Percentiles rank a stretch among this genome's conserved stretches.
Conservation (phyloP, 2,797 vertebrate genomes). For the Muscicapa striata region DNA sequence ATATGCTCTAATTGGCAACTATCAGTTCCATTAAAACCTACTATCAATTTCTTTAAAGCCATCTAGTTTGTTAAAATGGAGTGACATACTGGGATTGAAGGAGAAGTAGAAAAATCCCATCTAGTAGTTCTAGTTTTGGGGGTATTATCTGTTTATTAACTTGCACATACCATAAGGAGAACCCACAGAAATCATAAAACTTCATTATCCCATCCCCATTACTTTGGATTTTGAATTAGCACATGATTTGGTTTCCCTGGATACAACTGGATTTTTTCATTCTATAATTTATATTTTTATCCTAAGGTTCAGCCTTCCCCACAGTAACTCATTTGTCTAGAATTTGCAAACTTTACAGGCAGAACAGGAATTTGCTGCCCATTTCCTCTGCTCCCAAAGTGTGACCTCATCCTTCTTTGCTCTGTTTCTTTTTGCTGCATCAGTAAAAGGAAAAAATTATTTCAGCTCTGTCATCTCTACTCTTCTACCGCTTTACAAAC, state of each 20-base stretch:
- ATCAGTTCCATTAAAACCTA: neutral
- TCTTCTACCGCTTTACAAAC: neutral
- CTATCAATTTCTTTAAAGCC: neutral
- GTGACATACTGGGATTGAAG: neutral
- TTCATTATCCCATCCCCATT: neutral
- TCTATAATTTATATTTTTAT: neutral
- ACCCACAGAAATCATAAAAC: neutral
- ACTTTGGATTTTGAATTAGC: neutral
- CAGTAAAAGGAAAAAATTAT: neutral
- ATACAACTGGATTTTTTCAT: neutral
- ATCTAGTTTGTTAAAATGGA: neutral
- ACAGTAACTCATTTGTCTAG: neutral
- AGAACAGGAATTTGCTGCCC: neutral
- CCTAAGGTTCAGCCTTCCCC: neutral
- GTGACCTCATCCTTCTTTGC: neutral
- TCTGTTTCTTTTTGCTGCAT: neutral
- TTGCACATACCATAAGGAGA: neutral
- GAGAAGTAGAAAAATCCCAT: neutral
- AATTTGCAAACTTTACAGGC: neutral
- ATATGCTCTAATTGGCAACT: neutral
- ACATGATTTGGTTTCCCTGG: neutral
- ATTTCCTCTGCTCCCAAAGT: neutral
- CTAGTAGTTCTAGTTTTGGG: neutral
- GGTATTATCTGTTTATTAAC: neutral
- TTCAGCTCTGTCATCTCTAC: neutral